Base-by-base conservation (phyloP, 1,140 invertebrate genomes). In the Nilaparvata lugens region DNA sequence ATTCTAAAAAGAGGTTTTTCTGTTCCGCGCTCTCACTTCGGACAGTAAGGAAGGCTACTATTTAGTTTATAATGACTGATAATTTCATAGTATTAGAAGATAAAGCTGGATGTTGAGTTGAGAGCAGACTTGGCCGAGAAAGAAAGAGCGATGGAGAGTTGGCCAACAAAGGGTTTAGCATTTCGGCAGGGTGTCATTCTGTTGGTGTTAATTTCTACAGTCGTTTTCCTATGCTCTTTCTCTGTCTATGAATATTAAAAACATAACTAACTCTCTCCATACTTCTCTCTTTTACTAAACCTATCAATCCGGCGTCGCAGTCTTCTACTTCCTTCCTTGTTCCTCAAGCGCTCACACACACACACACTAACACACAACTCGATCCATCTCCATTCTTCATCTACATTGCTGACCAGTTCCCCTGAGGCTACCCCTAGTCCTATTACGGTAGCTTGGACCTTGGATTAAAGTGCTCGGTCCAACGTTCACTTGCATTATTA, bases 21-120 rank as follows among this genome's bases (percentile, higher is more conserved):
- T 35, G 31, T 35, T 35, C 13, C 31, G 25, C 25, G 3, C 25
- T 28, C 25, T 28, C 25, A 7, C 25, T 28, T 28, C 31, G 31
- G 31, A 35, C 31, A 35, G 31, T 35, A 35, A 11, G 9, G 31
- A 35, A 35, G 31, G 31, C 45, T 48, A 23, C 21, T 48, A 48
- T 48, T 48, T 48, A 19, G 45, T 48, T 48, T 48, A 48, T 48
- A 48, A 48, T 48, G 45, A 48, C 45, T 48, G 45, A 23, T 48
- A 48, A 48, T 48, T 48, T 48, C 45, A 48, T 48, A 48, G 45
- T 23, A 48, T 48, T 48, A 48, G 31, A 11, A 35, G 31, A 35
- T 35, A 35, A 35, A 4, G 3, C 31, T 35, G 31, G 31, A 35
- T 35, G 31, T 11, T 35, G 31, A 35, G 31, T 35, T 35, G 31